Evolutionary conservation across 2,113 vertebrate genomes (phyloP), one percentile per base, ranked within the genome.

Genomic region (Mionectes macconnelli): DNA sequence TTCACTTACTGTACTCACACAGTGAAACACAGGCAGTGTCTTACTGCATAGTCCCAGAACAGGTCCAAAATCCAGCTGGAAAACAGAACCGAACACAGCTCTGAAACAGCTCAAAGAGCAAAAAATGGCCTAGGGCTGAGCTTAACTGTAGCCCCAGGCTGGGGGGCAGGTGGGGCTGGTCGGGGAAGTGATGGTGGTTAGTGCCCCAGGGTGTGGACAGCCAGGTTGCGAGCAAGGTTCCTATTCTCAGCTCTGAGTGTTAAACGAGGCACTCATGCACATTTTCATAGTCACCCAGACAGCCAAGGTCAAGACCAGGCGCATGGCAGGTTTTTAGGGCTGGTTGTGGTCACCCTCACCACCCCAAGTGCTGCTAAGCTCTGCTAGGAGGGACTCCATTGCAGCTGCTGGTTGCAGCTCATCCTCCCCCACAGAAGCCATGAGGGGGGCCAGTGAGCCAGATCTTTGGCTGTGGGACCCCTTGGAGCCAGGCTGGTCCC

Each of bases 11-110:
- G 25, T 30, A 40, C 33, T 67, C n/a, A 33, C 40, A 24, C 0
- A 2, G 75, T 64, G 44, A 50, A 77, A 66, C 0, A 0, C 15
- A 33, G 64, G 12, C 1, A 4, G 5, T 2, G 1, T 14, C 12
- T 57, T 53, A 8, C 66, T 44, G 23, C 15, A 8, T 42, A 45
- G 56, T 40, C 45, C 27, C 72, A 40, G 35, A 59, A 16, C 2
- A 31, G 17, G 15, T 17, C 53, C 44, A 12, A 82, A 56, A n/a
- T 53, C 22, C 62, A 56, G 19, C 10, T 10, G 5, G 33, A 39
- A 86, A 7, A 18, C 15, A 14, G 40, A 74, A 8, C 8, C 15
- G 14, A 33, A 27, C 49, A 62, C 20, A 25, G 17, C 25, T 66
- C 50, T 18, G 14, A 19, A 5, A 28, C 18, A 2, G 6, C 30